Evolutionary conservation across 2,888 invertebrate genomes (phyloP), one percentile per base, ranked within the genome.

Genomic region (Drosophila suboccidentalis): DNA sequence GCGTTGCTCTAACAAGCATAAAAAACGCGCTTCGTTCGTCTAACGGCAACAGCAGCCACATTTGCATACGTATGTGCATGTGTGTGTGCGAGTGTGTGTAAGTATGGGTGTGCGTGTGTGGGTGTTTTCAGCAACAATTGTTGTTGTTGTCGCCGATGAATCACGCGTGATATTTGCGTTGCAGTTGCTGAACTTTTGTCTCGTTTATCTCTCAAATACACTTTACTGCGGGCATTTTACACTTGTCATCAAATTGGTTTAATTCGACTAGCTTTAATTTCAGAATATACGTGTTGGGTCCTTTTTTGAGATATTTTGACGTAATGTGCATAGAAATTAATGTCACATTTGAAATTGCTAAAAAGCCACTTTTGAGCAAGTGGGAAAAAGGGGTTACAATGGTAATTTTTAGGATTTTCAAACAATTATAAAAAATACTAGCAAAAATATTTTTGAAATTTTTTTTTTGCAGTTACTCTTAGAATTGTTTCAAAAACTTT

Each of bases 111-210:
- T 71, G 70, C 53, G 65, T 71, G 81, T 66, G 82, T 83, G 80
- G 78, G 84, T 69, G 80, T 77, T 72, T 71, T 44, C 50, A 63
- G 62, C 72, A 64, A 38, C 63, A 55, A 47, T 55, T 72, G 60
- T 58, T 62, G 41, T 17, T 46, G 71, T 65, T 71, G 80, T 65
- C 36, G 67, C 53, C 86, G 84, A 85, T 85, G 84, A 85, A 86
- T 85, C 84, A 85, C 84, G 83, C 84, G 81, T 81, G 82, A 81
- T 82, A 79, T 77, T 81, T 75, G 85, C 79, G 53, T 58, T 79
- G 66, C 79, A 71, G 69, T 75, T 71, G 60, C 76, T 78, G 78
- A 81, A 80, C 83, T 81, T 75, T 80, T 76, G 67, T 72, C 65
- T 66, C 58, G 74, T 54, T 70, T 66, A 50, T 61, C 57, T 46